Conservation (phyloP, 2,113 vertebrate species). For the Acrocephalus arundinaceus region DNA sequence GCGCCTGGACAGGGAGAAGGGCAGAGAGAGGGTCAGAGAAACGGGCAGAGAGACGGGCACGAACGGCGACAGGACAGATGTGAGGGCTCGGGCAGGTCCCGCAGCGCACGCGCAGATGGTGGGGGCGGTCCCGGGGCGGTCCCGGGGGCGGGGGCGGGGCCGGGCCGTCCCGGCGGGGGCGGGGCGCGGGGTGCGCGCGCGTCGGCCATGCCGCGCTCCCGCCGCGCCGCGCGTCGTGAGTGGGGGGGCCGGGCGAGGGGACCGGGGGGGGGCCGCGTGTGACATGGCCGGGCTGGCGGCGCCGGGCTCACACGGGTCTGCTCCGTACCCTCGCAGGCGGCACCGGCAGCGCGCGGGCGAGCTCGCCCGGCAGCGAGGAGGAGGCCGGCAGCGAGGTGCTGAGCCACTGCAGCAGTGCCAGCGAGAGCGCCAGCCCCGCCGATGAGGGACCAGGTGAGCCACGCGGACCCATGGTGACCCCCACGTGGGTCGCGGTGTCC, state of each 20-base stretch:
- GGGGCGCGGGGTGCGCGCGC: neutral
- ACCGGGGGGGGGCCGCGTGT: neutral
- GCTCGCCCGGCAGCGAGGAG: conserved; percentile 82
- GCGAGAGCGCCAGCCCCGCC: conserved; percentile 80
- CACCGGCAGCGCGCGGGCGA: neutral
- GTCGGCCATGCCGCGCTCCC: neutral
- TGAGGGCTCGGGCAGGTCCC: neutral
- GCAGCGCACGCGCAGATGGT: neutral
- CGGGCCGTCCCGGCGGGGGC: too few species aligned
- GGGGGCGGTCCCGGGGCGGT: neutral
- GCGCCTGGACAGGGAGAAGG: neutral
- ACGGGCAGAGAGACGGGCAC: neutral
- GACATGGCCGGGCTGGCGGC: neutral
- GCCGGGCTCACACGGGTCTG: neutral
- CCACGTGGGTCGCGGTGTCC: neutral
- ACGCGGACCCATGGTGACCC: neutral
- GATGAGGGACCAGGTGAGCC: conserved; percentile 85
- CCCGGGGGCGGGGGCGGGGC: too few species aligned
- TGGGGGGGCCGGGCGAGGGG: neutral
- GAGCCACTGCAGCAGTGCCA: conserved; percentile 89
- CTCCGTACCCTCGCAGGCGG: neutral
- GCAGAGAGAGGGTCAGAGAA: too few species aligned
- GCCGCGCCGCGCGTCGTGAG: neutral
- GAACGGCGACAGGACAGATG: too few species aligned
- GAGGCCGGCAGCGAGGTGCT: conserved; percentile 86